These are phyloP conservation scores for Drosophila borborema DNA, from an alignment of 2,888 invertebrate genomes.

Conservation along the genomic window DNA sequence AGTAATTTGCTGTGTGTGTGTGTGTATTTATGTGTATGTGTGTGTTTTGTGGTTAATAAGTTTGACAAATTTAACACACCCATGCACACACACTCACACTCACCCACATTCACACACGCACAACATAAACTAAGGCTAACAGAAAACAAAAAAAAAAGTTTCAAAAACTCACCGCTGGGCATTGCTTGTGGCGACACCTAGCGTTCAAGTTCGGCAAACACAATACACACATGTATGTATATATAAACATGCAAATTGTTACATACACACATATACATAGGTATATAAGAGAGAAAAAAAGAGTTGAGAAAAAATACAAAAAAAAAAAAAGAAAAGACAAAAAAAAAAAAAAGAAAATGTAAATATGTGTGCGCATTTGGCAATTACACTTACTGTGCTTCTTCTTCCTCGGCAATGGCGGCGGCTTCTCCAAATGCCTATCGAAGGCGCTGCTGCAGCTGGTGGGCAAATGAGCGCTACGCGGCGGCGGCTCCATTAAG, in stretches of 20 bases:
- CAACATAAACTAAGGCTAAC: conserved; percentile 7
- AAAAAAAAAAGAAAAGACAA: conserved; percentile 23
- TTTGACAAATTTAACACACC: not conserved
- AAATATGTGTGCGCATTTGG: conserved; percentile 68
- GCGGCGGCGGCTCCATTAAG: conserved; percentile 82
- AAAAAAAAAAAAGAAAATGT: conserved; percentile 45
- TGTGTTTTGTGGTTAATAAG: not conserved
- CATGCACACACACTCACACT: conserved; percentile 16
- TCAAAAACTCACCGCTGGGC: conserved; percentile 61
- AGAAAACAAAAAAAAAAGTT: conserved; percentile 4
- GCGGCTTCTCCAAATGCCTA: conserved; percentile 89
- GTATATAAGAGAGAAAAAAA: conserved; percentile 30
- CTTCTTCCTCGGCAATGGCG: conserved; percentile 96
- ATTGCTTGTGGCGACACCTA: conserved; percentile 51
- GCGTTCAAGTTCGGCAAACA: conserved; percentile 42
- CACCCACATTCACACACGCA: conserved; percentile 1
- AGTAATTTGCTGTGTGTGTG: not conserved
- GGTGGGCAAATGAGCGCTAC: conserved; percentile 60
- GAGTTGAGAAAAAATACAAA: conserved; percentile 34
- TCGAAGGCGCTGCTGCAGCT: conserved; percentile 69
- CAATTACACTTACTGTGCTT: conserved; percentile 94
- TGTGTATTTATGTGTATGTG: not conserved
- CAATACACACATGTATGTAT: conserved; percentile 13
- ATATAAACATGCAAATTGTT: conserved; percentile 28
- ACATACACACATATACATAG: conserved; percentile 25